Evolutionary conservation across 2,888 invertebrate species (phyloP), one percentile per base, ranked within the genome.

Genomic region (Crepidodera aurea): DNA sequence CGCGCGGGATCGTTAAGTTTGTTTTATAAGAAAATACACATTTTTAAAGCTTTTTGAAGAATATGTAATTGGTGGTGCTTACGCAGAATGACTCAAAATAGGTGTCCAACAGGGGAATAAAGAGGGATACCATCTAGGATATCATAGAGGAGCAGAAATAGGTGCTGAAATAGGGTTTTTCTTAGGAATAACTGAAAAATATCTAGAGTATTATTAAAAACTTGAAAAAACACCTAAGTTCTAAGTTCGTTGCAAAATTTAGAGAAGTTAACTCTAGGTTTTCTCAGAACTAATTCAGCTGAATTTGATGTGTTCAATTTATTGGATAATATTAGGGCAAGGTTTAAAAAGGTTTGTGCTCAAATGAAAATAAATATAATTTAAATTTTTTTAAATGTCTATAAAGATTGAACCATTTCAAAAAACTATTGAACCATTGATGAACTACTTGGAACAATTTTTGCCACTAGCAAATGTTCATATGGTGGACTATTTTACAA

Each of bases 121-220:
- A 13, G 88, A 90, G 75, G 91, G 88, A 1, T 90, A 85, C 76
- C 90, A 90, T 77, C 81, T 90, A 64, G 94, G 94, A 1, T 92
- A 91, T 77, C 90, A 92, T 66, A 86, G 88, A 78, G 93, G 92
- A 7, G 86, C 88, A 53, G 87, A 90, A 76, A 75, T 93, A 13
- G 93, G 93, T 1, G 85, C 88, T 44, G 92, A 93, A 81, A 80
- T 94, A 74, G 94, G 93, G 5, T 88, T 86, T 75, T 93, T 91
- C 73, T 82, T 85, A 50, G 90, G 90, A 2, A 82, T 86, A 44
- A 80, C 88, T 1, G 82, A 85, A 57, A 81, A 84, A 10, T 62
- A 70, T 37, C 63, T 68, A 16, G 55, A 63, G 25, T 61, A 44
- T 40, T 73, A 71, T 53, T 51, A 58, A 69, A 74, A 55, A 39